Evolutionary conservation across 1,140 invertebrate species (phyloP).

Genomic region (Trissolcus basalis): DNA sequence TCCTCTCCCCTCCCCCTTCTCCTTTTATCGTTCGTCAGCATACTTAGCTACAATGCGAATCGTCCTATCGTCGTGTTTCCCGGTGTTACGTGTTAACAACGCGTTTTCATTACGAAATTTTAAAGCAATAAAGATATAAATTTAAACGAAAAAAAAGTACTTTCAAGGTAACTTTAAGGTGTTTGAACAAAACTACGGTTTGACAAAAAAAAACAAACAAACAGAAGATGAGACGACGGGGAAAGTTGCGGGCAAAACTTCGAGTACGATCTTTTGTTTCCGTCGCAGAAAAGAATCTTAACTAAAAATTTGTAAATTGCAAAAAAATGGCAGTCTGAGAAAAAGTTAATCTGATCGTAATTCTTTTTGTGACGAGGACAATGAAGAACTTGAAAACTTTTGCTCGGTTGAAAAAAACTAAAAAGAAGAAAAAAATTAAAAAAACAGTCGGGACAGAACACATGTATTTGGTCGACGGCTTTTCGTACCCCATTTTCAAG

Average conservation of each 20-base stretch:
- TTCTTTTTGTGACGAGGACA: no score
- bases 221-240: slow-evolving; percentile 9
- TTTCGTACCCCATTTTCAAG: no score
- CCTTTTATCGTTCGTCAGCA: slow-evolving; percentile 3
- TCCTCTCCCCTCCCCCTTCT: not conserved
- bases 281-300: slow-evolving; percentile 16
- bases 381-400: no score
- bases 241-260: not conserved
- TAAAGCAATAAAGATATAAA: slow-evolving; percentile 75
- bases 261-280: not conserved
- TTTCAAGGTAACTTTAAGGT: slow-evolving; percentile 42
- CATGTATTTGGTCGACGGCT: no score
- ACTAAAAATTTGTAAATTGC: no score
- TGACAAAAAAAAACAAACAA: no score
- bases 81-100: slow-evolving; percentile 60
- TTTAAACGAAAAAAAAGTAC: slow-evolving; percentile 61
- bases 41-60: slow-evolving; percentile 42
- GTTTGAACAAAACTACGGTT: slow-evolving; percentile 55
- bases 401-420: no score
- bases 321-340: no score
- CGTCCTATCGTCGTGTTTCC: slow-evolving; percentile 63
- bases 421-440: no score
- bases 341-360: no score
- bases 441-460: no score
- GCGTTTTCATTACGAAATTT: slow-evolving; percentile 74